Conservation (phyloP, 2,888 invertebrate species). For the Hemaris fuciformis region DNA sequence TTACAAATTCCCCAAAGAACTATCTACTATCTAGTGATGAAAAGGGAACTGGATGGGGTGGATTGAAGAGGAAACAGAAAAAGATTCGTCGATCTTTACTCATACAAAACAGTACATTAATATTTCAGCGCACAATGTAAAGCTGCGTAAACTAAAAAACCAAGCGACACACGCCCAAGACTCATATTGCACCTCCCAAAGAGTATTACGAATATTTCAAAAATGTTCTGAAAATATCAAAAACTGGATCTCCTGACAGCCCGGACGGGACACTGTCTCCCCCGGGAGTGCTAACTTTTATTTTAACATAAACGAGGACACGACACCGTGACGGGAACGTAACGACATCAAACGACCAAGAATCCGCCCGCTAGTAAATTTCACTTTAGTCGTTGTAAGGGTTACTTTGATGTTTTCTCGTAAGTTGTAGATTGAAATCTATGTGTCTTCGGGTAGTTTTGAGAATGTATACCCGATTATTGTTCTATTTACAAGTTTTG, state of each 20-base stretch:
- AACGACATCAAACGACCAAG: conserved; percentile 8
- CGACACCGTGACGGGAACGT: conserved; percentile 7
- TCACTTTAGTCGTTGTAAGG: conserved; percentile 8
- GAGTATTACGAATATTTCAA: neutral
- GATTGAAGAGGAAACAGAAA: too few species aligned
- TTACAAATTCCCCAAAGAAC: too few species aligned
- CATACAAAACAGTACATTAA: too few species aligned
- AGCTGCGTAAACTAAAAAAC: neutral
- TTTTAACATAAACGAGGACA: conserved; percentile 10
- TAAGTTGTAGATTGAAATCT: conserved; percentile 1
- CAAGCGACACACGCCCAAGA: neutral
- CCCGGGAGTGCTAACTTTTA: conserved; percentile 11
- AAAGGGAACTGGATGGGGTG: too few species aligned
- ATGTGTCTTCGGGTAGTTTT: neutral
- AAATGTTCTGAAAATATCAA: neutral
- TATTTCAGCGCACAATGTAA: too few species aligned
- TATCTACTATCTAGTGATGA: too few species aligned
- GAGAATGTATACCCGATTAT: neutral
- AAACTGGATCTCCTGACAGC: neutral
- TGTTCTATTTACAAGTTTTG: neutral
- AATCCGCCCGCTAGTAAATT: neutral
- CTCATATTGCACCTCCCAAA: neutral
- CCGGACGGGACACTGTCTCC: neutral
- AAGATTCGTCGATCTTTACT: too few species aligned
- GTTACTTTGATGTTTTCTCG: neutral